Percentiles rank a stretch among this genome's conserved stretches.
Conservation (phyloP, 1,140 invertebrate genomes). For the Vollenhovia emeryi region DNA sequence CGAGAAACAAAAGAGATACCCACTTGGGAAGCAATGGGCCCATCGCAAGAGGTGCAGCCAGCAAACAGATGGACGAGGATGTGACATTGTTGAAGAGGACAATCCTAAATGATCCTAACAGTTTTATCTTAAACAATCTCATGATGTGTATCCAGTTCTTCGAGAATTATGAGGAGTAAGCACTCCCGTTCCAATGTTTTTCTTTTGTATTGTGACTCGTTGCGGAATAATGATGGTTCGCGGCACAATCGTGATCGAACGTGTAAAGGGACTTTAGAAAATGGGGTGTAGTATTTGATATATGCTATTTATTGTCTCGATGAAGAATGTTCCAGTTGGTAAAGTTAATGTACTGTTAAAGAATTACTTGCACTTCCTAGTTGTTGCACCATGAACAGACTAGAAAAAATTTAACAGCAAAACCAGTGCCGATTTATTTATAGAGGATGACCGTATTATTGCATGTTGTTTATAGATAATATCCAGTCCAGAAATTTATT, state of each 20-base stretch:
- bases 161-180: slow-evolving; percentile 91
- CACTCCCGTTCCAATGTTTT: slow-evolving; percentile 36
- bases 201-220: not conserved
- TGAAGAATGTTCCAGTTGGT: not conserved
- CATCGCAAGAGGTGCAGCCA: slow-evolving; percentile 18
- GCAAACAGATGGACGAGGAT: slow-evolving; percentile 62
- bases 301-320: not conserved
- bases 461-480: too few species aligned
- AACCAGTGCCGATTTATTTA: slow-evolving; percentile 8
- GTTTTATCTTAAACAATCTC: slow-evolving; percentile 92
- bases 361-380: not conserved
- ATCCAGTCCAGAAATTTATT: not conserved
- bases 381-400: not conserved
- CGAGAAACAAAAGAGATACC: slow-evolving; percentile 73
- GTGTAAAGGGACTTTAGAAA: not conserved
- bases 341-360: not conserved
- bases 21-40: not conserved
- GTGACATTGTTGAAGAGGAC: slow-evolving; percentile 85
- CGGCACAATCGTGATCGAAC: not conserved
- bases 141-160: slow-evolving; percentile 92
- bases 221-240: not conserved
- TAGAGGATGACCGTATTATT: not conserved
- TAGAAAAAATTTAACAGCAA: not conserved
- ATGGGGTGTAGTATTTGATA: not conserved
- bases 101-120: slow-evolving; percentile 87